Percentiles rank a stretch among this genome's conserved stretches.
phyloP scores from a whole-genome alignment of 1,140 invertebrate species.

The Tachypleus tridentatus region DNA sequence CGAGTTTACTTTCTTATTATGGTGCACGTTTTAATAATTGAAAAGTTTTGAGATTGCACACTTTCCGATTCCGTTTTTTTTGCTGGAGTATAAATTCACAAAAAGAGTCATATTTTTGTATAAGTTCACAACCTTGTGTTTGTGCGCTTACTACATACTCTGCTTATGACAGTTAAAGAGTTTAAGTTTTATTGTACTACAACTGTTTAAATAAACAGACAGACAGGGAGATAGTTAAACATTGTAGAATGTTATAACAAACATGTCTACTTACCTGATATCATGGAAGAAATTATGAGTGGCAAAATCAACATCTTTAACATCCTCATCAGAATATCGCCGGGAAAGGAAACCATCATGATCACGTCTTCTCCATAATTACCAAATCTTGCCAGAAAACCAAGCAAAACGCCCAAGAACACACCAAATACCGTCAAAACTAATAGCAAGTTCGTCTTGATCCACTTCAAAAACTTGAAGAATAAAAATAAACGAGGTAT shows the following conservation, averaged over 20 bases:
- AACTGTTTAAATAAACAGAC: no score
- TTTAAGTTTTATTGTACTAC: no score
- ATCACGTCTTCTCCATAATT: slow-evolving; percentile 28
- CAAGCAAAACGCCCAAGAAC: slow-evolving; percentile 34
- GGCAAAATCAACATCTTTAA: slow-evolving; percentile 40
- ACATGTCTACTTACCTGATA: slow-evolving; percentile 28
- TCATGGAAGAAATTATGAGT: slow-evolving; percentile 37
- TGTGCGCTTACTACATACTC: no score
- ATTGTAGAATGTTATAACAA: background rate
- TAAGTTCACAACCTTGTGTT: no score
- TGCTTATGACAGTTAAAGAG: no score
- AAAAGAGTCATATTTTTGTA: no score
- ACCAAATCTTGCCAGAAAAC: slow-evolving; percentile 28
- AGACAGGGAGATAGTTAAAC: no score
- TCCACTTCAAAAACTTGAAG: slow-evolving; percentile 23
- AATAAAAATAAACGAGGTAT: background rate
- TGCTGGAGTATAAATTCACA: no score
- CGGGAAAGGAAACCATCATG: slow-evolving; percentile 35
- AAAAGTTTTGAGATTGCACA: no score
- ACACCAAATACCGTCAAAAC: slow-evolving; percentile 39
- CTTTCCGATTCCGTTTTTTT: no score
- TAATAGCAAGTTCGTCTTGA: slow-evolving; percentile 35
- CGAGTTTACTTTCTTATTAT: no score
- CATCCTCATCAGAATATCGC: slow-evolving; percentile 38
- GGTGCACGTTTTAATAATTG: no score